Evolutionary conservation across 2,113 vertebrate genomes (phyloP).

Genomic region (Antechinus flavipes): DNA sequence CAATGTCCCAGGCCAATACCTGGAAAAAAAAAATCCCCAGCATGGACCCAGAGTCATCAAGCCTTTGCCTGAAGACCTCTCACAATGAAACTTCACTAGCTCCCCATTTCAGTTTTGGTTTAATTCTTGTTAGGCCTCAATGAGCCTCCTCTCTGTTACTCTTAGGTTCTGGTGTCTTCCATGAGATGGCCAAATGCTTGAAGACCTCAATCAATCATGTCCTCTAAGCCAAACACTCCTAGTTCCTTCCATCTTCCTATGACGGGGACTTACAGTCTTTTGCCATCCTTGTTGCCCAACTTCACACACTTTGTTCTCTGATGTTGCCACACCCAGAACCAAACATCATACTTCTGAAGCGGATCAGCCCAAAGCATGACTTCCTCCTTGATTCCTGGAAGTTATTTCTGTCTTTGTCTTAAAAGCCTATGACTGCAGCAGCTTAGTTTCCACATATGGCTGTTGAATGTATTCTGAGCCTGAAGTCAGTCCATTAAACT

Average conservation of each 20-base stretch:
- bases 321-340: not conserved
- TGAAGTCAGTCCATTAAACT: not conserved
- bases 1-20: not conserved
- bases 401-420: not conserved
- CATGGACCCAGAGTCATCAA: not conserved
- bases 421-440: not conserved
- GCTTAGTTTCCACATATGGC: not conserved
- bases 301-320: not conserved
- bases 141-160: not conserved
- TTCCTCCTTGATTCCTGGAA: not conserved
- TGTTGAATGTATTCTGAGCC: not conserved
- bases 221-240: not conserved
- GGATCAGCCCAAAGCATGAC: not conserved
- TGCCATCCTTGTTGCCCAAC: not conserved
- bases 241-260: not conserved
- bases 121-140: not conserved
- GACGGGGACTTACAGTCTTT: not conserved
- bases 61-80: not conserved
- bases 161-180: not conserved
- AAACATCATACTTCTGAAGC: not conserved
- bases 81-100: not conserved
- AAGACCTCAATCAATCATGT: not conserved
- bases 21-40: not conserved
- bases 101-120: not conserved
- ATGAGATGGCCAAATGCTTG: not conserved